Percentiles rank a stretch among this genome's conserved stretches.
Conservation (phyloP, 1,140 invertebrate species). For the Rhynchophorus ferrugineus region DNA sequence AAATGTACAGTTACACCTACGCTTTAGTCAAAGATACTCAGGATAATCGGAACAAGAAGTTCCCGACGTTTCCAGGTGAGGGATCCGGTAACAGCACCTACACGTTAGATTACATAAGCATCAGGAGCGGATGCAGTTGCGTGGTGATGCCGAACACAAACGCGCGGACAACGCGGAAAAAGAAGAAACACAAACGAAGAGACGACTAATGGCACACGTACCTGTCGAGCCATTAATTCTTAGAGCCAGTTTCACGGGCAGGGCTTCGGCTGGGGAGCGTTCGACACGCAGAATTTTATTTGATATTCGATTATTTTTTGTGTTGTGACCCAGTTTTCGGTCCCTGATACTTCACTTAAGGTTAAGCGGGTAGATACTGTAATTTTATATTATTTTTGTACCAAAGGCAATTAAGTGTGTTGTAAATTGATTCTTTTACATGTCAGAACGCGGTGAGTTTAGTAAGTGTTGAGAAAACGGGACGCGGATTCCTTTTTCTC, state of each 20-base stretch:
- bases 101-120: constrained; percentile 73
- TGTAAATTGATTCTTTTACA: not conserved
- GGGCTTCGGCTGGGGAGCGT: not conserved
- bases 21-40: constrained; percentile 58
- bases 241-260: too few species aligned
- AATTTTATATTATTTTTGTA: not conserved
- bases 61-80: constrained; percentile 45
- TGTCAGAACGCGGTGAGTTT: not conserved
- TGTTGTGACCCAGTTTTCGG: too few species aligned
- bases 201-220: not conserved
- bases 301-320: constrained; percentile 8
- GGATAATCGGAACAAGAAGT: constrained; percentile 39
- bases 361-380: constrained; percentile 3
- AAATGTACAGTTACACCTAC: constrained; percentile 79
- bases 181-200: constrained; percentile 27
- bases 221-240: too few species aligned
- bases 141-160: constrained; percentile 50
- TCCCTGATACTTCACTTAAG: too few species aligned
- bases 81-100: constrained; percentile 40
- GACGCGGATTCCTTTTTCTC: too few species aligned
- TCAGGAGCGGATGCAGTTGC: constrained; percentile 77
- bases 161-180: constrained; percentile 30
- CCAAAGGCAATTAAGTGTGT: not conserved
- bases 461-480: too few species aligned
- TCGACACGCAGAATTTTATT: too few species aligned